Conservation (phyloP, 2,797 vertebrate species). For the Neostethus bicornis region DNA sequence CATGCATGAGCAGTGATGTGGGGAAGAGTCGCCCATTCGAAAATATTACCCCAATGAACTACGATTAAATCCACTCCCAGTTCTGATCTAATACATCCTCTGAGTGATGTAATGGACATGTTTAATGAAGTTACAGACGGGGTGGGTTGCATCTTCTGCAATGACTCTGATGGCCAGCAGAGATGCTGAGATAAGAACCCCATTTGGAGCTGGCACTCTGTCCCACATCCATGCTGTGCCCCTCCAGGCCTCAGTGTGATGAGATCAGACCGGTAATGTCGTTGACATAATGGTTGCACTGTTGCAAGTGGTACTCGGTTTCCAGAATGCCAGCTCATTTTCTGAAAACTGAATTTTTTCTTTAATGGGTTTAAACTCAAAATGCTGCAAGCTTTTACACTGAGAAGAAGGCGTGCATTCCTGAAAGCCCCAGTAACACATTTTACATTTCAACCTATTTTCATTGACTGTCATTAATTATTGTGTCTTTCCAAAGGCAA, state of each 20-base stretch:
- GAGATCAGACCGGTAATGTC: constrained; percentile 71
- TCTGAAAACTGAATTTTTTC: constrained; percentile 27
- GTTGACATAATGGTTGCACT: constrained; percentile 51
- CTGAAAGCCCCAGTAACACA: constrained; percentile 2
- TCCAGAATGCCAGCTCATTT: constrained; percentile 47
- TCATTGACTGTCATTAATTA: constrained; percentile 6
- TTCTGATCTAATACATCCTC: constrained; percentile 61
- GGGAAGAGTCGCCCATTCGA: constrained; percentile 35
- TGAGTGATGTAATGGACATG: constrained; percentile 71
- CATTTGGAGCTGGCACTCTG: constrained; percentile 55
- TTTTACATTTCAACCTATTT: constrained; percentile 8
- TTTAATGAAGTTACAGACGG: constrained; percentile 72
- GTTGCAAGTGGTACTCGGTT: constrained; percentile 33
- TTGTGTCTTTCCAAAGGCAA: not conserved
- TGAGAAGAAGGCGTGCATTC: constrained; percentile 16
- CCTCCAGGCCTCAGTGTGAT: constrained; percentile 53
- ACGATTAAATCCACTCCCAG: constrained; percentile 58
- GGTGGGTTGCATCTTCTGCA: constrained; percentile 54
- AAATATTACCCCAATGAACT: constrained; percentile 58
- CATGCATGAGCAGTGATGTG: constrained; percentile 30
- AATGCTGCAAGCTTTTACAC: constrained; percentile 27
- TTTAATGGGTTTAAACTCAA: constrained; percentile 36
- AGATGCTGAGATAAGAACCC: constrained; percentile 69
- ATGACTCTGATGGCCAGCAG: constrained; percentile 47
- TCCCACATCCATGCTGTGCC: constrained; percentile 26